These are phyloP conservation scores for Scarus forsteni DNA, from an alignment of 2,797 vertebrate species.

Conservation along the genomic window DNA sequence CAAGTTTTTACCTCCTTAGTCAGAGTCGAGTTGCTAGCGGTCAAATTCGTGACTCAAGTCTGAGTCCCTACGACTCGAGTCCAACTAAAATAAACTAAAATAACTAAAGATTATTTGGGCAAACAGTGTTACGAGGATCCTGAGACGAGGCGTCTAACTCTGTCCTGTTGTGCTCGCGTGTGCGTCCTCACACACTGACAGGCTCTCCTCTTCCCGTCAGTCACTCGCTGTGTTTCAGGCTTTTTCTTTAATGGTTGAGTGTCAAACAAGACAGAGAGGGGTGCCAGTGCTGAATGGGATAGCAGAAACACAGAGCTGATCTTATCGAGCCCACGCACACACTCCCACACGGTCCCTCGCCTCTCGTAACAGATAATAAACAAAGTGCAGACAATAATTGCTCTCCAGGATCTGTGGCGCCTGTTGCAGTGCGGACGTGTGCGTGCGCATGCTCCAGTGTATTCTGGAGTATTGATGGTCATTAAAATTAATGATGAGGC, in stretches of 20 bases:
- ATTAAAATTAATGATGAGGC: conserved; percentile 84
- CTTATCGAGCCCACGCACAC: conserved; percentile 34
- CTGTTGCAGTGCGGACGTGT: conserved; percentile 60
- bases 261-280: conserved; percentile 44
- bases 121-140: too few species aligned
- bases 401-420: conserved; percentile 75
- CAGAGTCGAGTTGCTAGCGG: too few species aligned
- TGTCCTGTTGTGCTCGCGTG: background rate
- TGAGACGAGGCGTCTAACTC: too few species aligned
- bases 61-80: too few species aligned
- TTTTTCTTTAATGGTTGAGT: conserved; percentile 33
- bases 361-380: conserved; percentile 73
- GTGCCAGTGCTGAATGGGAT: conserved; percentile 20
- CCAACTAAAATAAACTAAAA: too few species aligned
- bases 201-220: conserved; percentile 4
- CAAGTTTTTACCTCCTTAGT: too few species aligned
- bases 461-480: conserved; percentile 70
- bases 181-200: background rate
- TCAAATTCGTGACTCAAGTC: too few species aligned
- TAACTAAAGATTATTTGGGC: too few species aligned
- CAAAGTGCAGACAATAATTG: conserved; percentile 78
- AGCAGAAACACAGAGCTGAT: conserved; percentile 37
- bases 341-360: conserved; percentile 51
- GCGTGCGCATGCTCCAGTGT: conserved; percentile 45
- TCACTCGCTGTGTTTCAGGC: conserved; percentile 15